phyloP scores from a whole-genome alignment of 2,113 vertebrate species.

The Tragelaphus strepsiceros region DNA sequence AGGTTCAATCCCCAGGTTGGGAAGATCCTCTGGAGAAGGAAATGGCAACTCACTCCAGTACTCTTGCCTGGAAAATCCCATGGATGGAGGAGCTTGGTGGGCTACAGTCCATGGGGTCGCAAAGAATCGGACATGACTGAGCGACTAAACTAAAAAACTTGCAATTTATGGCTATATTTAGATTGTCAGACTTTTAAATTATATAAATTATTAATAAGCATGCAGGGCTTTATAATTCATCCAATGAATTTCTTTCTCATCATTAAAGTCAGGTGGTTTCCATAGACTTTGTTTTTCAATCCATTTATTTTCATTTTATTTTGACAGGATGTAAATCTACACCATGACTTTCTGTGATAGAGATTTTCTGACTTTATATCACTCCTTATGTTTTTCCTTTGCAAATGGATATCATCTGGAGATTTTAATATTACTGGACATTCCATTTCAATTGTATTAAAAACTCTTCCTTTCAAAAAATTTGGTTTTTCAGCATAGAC shows the following conservation, averaged over 20 bases:
- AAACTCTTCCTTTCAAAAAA: not conserved
- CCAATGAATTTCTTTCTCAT: not conserved
- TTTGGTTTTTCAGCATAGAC: not conserved
- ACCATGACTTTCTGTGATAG: not conserved
- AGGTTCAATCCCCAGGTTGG: too few species aligned
- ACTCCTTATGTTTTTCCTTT: not conserved
- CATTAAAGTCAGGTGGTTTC: not conserved
- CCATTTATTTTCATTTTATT: not conserved
- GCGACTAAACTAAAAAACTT: not conserved
- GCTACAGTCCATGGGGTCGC: too few species aligned
- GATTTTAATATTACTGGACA: not conserved
- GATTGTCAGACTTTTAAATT: not conserved
- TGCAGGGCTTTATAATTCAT: not conserved
- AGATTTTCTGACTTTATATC: not conserved
- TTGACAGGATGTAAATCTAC: not conserved
- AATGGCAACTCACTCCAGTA: too few species aligned
- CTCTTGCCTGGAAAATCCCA: too few species aligned
- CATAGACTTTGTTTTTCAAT: not conserved
- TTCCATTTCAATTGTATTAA: slow-evolving; percentile 16
- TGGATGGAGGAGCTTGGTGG: too few species aligned
- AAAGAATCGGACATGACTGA: too few species aligned
- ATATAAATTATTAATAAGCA: not conserved
- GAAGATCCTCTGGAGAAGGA: too few species aligned
- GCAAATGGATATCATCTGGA: slow-evolving; percentile 8
- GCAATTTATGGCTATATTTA: not conserved